Percentiles rank a stretch among this genome's conserved stretches.
phyloP scores from a whole-genome alignment of 2,888 invertebrate genomes.

The Thalpophila matura region DNA sequence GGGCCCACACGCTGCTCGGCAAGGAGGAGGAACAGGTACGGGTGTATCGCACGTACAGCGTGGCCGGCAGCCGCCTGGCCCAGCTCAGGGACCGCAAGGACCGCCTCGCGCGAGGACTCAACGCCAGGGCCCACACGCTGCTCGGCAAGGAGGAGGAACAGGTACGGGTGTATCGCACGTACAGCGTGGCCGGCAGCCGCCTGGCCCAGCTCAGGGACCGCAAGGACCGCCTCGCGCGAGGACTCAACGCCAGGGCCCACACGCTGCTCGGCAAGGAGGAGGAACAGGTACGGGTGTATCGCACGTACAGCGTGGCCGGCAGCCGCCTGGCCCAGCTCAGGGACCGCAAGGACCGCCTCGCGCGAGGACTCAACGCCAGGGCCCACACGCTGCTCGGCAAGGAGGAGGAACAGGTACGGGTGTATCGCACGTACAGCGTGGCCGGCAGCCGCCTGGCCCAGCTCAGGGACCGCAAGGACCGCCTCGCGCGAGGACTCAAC shows the following conservation, averaged over 20 bases:
- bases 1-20: constrained; percentile 96
- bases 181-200: no score
- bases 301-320: no score
- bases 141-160: constrained; percentile 25
- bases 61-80: no score
- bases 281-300: constrained; percentile 88
- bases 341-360: no score
- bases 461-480: no score
- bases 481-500: no score
- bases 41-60: no score
- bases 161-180: constrained; percentile 80
- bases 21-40: constrained; percentile 95
- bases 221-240: constrained; percentile 90
- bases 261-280: constrained; percentile 95
- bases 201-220: constrained; percentile 94
- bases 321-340: no score
- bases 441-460: no score
- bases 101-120: constrained; percentile 90
- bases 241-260: constrained; percentile 86
- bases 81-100: no score
- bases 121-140: constrained; percentile 19
- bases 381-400: constrained; percentile 96
- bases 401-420: constrained; percentile 93
- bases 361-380: constrained; percentile 90
- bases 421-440: no score